A percentile compares a stretch with the other conserved stretches of the same genome.
Evolutionary conservation across 2,888 invertebrate genomes (phyloP).

Genomic region (Orchestes rusci): DNA sequence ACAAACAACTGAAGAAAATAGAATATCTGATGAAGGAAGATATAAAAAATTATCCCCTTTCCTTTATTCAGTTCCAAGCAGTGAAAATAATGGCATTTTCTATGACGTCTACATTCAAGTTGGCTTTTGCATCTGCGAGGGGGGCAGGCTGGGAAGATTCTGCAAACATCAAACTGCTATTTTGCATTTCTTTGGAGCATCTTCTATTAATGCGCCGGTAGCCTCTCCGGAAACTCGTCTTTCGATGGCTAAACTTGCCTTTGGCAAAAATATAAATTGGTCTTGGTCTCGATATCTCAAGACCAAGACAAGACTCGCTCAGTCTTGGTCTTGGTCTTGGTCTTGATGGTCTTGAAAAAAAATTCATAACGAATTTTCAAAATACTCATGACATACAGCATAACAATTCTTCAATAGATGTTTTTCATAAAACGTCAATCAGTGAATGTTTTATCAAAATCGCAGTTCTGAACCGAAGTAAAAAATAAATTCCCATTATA

Average conservation of each 20-base stretch:
- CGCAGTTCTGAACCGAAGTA: too few species aligned
- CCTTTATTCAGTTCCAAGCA: slow-evolving; percentile 7
- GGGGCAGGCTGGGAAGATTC: slow-evolving; percentile 2
- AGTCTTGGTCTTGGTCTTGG: too few species aligned
- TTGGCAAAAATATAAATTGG: slow-evolving; percentile 12
- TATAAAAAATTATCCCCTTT: background rate
- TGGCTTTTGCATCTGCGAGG: slow-evolving; percentile 3
- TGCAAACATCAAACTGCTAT: slow-evolving; percentile 14
- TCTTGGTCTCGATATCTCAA: too few species aligned
- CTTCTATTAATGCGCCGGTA: slow-evolving; percentile 3
- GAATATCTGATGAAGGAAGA: slow-evolving; percentile 1
- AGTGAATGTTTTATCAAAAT: too few species aligned
- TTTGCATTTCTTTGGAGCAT: background rate
- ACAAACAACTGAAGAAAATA: slow-evolving; percentile 3
- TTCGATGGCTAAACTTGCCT: slow-evolving; percentile 12
- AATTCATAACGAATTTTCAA: too few species aligned
- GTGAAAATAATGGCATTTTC: background rate
- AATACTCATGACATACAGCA: too few species aligned
- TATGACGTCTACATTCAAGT: background rate
- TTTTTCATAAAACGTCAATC: too few species aligned
- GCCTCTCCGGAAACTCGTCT: background rate
- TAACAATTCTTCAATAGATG: too few species aligned
- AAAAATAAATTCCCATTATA: too few species aligned
- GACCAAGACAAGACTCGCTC: too few species aligned
- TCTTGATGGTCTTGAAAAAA: too few species aligned